Evolutionary conservation across 1,140 invertebrate species (phyloP).

Genomic region (Pentalonia nigronervosa): DNA sequence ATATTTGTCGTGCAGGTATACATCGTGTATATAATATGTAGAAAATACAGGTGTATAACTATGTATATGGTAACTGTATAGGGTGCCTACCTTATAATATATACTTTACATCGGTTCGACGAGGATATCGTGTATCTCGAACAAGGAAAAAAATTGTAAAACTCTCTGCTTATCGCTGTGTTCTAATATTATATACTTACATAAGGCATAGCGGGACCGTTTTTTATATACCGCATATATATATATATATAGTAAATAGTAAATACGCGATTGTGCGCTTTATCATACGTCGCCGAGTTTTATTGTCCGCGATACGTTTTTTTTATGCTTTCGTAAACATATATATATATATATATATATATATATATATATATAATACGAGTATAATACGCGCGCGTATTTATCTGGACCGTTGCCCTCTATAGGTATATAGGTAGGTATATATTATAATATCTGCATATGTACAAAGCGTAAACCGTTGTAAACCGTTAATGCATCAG

Average conservation of each 20-base stretch:
- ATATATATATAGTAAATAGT: too few relatives aligned
- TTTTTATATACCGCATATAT: neutral
- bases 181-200: neutral
- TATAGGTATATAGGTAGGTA: neutral
- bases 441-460: neutral
- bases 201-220: neutral
- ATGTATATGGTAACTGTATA: too few relatives aligned
- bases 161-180: neutral
- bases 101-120: neutral
- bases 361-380: too few relatives aligned
- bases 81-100: too few relatives aligned
- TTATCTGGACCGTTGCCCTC: neutral
- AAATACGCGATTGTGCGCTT: neutral
- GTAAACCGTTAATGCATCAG: neutral
- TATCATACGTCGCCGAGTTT: neutral
- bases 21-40: too few relatives aligned
- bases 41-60: too few relatives aligned
- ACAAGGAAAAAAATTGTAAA: neutral
- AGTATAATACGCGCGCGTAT: neutral
- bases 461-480: too few relatives aligned
- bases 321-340: neutral
- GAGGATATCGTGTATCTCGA: neutral
- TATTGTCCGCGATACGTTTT: neutral
- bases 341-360: too few relatives aligned
- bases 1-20: neutral